Conservation (phyloP, 2,888 invertebrate species). For the Agrochola circellaris region DNA sequence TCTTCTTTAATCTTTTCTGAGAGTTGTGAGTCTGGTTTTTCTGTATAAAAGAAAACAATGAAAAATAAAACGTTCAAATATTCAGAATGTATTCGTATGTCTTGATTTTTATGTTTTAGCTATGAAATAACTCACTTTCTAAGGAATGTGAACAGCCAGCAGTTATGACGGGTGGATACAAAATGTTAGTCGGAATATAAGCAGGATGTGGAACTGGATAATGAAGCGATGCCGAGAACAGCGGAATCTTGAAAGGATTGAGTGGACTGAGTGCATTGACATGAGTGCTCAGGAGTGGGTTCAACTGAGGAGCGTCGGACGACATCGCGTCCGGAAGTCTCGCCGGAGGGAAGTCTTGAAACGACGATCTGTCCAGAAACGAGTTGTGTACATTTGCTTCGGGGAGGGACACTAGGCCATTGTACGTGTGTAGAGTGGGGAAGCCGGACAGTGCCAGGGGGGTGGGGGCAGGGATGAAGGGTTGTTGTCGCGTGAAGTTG, state of each 20-base stretch:
- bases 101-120: background rate
- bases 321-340: slow-evolving; percentile 75
- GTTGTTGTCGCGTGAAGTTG: slow-evolving; percentile 80
- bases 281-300: slow-evolving; percentile 73
- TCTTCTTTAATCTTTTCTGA: slow-evolving; percentile 91
- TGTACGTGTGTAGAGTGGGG: slow-evolving; percentile 77
- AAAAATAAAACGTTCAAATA: slow-evolving; percentile 3
- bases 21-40: slow-evolving; percentile 82
- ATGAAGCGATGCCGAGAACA: slow-evolving; percentile 81
- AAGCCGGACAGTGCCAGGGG: slow-evolving; percentile 77
- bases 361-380: slow-evolving; percentile 77
- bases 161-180: slow-evolving; percentile 83
- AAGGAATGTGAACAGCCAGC: slow-evolving; percentile 74
- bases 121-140: slow-evolving; percentile 75
- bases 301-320: slow-evolving; percentile 73
- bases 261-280: slow-evolving; percentile 75
- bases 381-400: slow-evolving; percentile 73
- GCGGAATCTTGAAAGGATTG: slow-evolving; percentile 83
- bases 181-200: slow-evolving; percentile 86
- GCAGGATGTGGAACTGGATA: slow-evolving; percentile 83
- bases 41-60: slow-evolving; percentile 60
- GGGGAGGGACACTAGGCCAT: slow-evolving; percentile 71
- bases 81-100: background rate
- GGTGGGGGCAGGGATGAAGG: slow-evolving; percentile 74
- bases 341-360: slow-evolving; percentile 77